These are phyloP conservation scores for Palloptera scutellata DNA, from an alignment of 2,888 invertebrate genomes.

Conservation along the genomic window DNA sequence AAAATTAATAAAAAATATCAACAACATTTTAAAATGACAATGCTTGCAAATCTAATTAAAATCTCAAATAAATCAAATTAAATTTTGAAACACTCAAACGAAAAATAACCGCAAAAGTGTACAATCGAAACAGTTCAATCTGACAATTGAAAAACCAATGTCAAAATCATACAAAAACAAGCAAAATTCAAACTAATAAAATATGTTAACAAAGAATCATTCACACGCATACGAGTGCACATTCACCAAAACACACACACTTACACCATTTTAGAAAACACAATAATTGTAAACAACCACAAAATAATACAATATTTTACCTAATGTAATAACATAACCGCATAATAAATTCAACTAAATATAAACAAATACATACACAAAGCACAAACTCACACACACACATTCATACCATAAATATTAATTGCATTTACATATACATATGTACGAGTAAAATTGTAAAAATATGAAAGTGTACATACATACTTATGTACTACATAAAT, in stretches of 20 bases:
- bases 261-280: not conserved
- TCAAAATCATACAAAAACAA: not conserved
- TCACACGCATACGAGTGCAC: not conserved
- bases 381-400: not conserved
- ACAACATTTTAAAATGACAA: too few species aligned
- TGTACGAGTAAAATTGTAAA: too few species aligned
- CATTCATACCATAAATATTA: not conserved
- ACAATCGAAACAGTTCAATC: not conserved
- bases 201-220: not conserved
- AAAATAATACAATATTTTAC: not conserved
- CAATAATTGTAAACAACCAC: constrained; percentile 12
- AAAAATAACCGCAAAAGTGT: not conserved
- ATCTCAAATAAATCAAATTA: not conserved
- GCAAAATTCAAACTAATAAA: not conserved
- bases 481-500: not conserved
- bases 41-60: not conserved
- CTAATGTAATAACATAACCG: not conserved
- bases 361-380: not conserved
- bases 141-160: not conserved
- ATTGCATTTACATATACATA: constrained; percentile 10
- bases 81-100: not conserved
- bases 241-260: not conserved
- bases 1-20: too few species aligned
- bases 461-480: too few species aligned
- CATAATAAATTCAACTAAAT: constrained; percentile 4